These are phyloP conservation scores for Muscidifurax raptorellus DNA, from an alignment of 1,140 invertebrate genomes.

Conservation along the genomic window DNA sequence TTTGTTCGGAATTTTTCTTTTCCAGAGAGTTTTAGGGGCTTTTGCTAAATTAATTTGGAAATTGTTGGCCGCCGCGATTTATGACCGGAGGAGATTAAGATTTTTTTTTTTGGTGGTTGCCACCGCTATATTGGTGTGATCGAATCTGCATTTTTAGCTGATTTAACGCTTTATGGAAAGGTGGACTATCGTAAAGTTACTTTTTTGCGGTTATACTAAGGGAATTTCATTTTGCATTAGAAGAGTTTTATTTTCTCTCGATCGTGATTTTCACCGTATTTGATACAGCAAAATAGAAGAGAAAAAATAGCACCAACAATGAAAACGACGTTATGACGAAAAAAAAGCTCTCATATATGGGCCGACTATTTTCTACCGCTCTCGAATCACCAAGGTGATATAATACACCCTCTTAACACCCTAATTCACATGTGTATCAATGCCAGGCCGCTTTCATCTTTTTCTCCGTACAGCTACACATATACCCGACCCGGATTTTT, in stretches of 20 bases:
- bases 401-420: neutral
- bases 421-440: neutral
- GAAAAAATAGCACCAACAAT: too few species aligned
- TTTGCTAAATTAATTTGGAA: neutral
- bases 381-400: neutral
- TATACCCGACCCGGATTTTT: neutral
- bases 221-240: neutral
- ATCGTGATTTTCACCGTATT: too few species aligned
- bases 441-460: neutral
- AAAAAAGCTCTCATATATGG: too few species aligned
- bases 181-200: neutral
- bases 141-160: neutral
- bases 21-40: neutral
- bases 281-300: too few species aligned
- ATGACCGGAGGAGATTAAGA: neutral
- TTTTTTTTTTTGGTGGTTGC: neutral
- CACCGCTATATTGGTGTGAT: neutral
- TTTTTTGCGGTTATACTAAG: neutral
- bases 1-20: conserved; percentile 13
- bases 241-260: too few species aligned
- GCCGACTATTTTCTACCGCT: too few species aligned
- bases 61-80: neutral
- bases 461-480: neutral
- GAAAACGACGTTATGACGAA: too few species aligned
- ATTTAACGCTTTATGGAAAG: neutral